These are phyloP conservation scores for Leptatherina wallacei DNA, from an alignment of 2,797 vertebrate species.

Conservation along the genomic window DNA sequence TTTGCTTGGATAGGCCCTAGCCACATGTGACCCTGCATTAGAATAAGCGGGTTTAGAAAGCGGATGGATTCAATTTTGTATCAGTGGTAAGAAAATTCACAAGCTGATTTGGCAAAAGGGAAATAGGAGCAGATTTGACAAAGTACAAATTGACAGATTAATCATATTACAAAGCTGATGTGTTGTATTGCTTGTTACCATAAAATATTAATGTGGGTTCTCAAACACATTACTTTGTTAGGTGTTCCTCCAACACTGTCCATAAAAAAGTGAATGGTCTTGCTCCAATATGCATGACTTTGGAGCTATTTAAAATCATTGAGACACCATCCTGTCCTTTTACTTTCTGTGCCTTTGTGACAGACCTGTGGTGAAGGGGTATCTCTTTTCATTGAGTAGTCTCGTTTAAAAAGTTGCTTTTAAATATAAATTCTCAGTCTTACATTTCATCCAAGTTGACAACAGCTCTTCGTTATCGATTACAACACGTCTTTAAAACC, in stretches of 20 bases:
- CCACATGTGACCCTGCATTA: background rate
- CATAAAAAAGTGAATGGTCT: constrained; percentile 14
- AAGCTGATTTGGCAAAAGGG: background rate
- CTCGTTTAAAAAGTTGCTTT: background rate
- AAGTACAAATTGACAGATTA: background rate
- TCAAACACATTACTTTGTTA: background rate
- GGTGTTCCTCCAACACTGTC: background rate
- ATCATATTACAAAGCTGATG: background rate
- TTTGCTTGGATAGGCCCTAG: background rate
- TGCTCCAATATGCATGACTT: constrained; percentile 9
- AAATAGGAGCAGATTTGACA: background rate
- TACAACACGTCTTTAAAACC: background rate
- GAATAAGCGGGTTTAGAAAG: background rate
- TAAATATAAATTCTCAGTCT: background rate
- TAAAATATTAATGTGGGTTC: background rate
- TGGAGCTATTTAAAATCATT: constrained; percentile 30
- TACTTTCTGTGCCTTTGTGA: background rate
- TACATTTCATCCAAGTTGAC: background rate
- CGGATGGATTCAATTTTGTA: background rate
- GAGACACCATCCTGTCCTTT: background rate
- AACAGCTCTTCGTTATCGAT: background rate
- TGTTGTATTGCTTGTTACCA: background rate
- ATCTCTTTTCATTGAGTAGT: background rate
- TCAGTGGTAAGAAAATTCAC: background rate
- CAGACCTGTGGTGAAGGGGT: background rate